Base-by-base conservation (phyloP, 2,113 vertebrate genomes). In the Dolichallabes microphthalmus region DNA sequence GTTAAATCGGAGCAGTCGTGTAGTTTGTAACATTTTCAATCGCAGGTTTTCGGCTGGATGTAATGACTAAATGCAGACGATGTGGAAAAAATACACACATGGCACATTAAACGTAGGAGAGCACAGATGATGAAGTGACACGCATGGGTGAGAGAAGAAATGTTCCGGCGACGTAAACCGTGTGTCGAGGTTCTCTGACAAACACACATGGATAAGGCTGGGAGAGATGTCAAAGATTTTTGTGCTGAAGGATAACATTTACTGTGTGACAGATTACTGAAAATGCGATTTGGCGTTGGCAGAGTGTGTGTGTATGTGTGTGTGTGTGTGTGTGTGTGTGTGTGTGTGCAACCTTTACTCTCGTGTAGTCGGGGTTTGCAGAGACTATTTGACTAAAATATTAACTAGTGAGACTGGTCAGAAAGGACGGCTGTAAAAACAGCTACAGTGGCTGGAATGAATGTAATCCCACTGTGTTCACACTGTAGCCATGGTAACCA, bases 61-160 rank as follows among this genome's bases (percentile, higher is more conserved):
- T 79, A 79, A 60, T 60, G 76, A 69, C 27, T 71, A 71, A 69
- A 71, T 69, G 50, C 39, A 82, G 63, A 53, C n/a, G 5, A 20
- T 55, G 64, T 82, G 50, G 66, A 69, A 82, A 57, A 82, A 82
- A 82, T 71, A 55, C 53, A 82, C 25, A 71, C 64, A 32, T 35
- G 57, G 76, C 11, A 25, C 55, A 79, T 60, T 79, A 79, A 79
- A 79, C 22, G 55, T 35, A 22, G 55, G 30, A 25, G 55, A 79
- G 25, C 55, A 60, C 76, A 60, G 76, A 60, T 10, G 55, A 35
- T 79, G 76, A 60, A 79, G 76, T 12, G 76, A 60, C 76, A 79
- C 20, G 30, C 76, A 35, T 79, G 76, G 76, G 10, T 60, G 76
- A 79, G 3, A 58, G 30, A 35, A 79, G 76, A 60, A 60, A 79